Evolutionary conservation across 2,888 invertebrate species (phyloP), one percentile per base, ranked within the genome.

Genomic region (Lymantria dispar): DNA sequence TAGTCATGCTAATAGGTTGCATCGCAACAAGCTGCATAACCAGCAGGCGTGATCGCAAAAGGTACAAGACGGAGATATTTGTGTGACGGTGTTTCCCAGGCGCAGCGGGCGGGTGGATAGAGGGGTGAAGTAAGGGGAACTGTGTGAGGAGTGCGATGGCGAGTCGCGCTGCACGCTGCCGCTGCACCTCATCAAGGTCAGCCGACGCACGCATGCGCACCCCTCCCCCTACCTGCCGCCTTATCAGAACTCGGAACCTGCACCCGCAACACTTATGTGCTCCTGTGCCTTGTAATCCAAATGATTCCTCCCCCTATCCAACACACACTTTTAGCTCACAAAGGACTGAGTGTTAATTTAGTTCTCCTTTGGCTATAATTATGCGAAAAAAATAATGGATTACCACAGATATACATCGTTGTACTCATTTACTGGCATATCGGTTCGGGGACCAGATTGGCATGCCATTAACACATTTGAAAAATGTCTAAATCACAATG

Each of bases 121-220:
- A 60, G 60, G 60, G 65, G 56, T 58, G 60, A 49, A 60, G 58
- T 53, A 53, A 48, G 51, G 66, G 57, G 50, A 52, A 51, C 11
- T 44, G 54, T 47, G 58, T 58, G 57, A 68, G 62, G 60, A 60
- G 50, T 44, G 60, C 54, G 58, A 58, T 60, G 63, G 59, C 59
- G 63, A 22, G 69, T 63, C 78, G 78, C 80, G 78, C 79, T 85
- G 87, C 89, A 87, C 85, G 87, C 82, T 89, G 90, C 89, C 85
- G 87, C 82, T 89, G 90, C 89, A 89, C 83, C 86, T 84, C 83
- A 75, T 83, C 89, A 90, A 90, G 88, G 87, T 88, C 88, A 88
- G 79, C 78, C 83, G 80, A 68, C 78, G 84, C 86, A 83, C 89
- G 88, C 89, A 88, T 89, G 90, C 90, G 88, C 77, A 74, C 68